phyloP scores from a whole-genome alignment of 2,888 invertebrate species.

The Drosophila paranaensis region DNA sequence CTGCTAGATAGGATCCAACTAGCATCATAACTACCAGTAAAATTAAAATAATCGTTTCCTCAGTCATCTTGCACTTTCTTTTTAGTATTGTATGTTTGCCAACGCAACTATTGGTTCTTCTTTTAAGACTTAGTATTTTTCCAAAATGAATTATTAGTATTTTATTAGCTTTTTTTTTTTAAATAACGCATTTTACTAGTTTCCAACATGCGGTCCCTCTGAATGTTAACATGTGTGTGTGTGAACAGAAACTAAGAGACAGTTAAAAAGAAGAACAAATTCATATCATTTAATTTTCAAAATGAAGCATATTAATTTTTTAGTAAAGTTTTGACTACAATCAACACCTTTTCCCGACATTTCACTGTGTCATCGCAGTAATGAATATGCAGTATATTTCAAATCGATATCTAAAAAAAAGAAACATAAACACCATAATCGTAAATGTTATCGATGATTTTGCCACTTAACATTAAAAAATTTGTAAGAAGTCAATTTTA shows the following conservation, averaged over 20 bases:
- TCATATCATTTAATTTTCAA: background rate
- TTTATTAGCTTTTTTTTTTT: background rate
- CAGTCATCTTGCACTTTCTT: constrained; percentile 81
- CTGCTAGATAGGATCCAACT: constrained; percentile 97
- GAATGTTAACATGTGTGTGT: background rate
- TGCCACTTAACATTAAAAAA: constrained; percentile 11
- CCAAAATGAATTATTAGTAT: background rate
- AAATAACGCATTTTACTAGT: background rate
- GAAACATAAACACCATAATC: background rate
- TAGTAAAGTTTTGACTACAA: background rate
- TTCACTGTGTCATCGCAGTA: constrained; percentile 7
- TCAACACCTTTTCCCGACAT: background rate
- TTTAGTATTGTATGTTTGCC: constrained; percentile 41
- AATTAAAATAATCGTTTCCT: constrained; percentile 93
- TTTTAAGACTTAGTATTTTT: constrained; percentile 15
- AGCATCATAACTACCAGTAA: constrained; percentile 96
- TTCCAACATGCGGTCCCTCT: background rate
- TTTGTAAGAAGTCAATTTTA: constrained; percentile 8
- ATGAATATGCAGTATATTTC: background rate
- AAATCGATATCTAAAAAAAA: background rate
- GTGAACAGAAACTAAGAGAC: background rate
- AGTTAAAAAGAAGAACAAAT: no score
- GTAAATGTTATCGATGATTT: constrained; percentile 20
- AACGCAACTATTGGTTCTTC: constrained; percentile 45
- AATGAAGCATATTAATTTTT: background rate